Percentiles rank a stretch among this genome's conserved stretches.
Conservation (phyloP, 2,888 invertebrate genomes). For the Aleiodes alternator region DNA sequence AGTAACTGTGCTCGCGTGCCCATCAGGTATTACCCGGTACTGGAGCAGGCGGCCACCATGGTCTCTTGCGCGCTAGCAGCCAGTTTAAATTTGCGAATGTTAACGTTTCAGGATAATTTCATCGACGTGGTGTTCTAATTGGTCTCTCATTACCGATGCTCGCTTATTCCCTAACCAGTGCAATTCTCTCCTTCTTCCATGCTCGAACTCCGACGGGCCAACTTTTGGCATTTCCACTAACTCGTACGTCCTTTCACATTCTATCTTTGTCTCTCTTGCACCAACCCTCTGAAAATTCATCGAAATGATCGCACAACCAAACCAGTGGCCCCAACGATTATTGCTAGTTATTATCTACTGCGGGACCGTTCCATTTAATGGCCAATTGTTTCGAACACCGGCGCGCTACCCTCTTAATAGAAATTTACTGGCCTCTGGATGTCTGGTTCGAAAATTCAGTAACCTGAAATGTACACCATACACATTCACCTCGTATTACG, state of each 20-base stretch:
- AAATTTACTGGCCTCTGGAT: conserved; percentile 66
- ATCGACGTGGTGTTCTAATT: conserved; percentile 74
- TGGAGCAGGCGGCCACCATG: conserved; percentile 27
- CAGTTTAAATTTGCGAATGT: conserved; percentile 73
- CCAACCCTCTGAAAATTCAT: conserved; percentile 19
- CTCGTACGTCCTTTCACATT: conserved; percentile 29
- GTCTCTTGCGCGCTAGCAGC: conserved; percentile 70
- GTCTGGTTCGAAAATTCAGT: conserved; percentile 11
- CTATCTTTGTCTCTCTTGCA: conserved; percentile 36
- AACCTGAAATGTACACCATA: neutral
- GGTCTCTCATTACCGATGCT: conserved; percentile 75
- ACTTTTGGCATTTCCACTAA: conserved; percentile 31
- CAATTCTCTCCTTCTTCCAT: conserved; percentile 34
- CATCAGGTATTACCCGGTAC: conserved; percentile 55
- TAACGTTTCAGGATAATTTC: conserved; percentile 71
- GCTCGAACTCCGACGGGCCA: conserved; percentile 3
- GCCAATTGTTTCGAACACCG: conserved; percentile 73
- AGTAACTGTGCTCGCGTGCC: conserved; percentile 57
- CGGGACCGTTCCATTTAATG: conserved; percentile 73
- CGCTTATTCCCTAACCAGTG: conserved; percentile 68
- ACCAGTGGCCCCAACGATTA: conserved; percentile 67
- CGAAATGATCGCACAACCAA: conserved; percentile 56
- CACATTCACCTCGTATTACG: conserved; percentile 26
- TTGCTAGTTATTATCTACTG: conserved; percentile 73
- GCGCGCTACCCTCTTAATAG: conserved; percentile 66